These are phyloP conservation scores for Nannoperca australis DNA, from an alignment of 2,797 vertebrate species.

Conservation along the genomic window DNA sequence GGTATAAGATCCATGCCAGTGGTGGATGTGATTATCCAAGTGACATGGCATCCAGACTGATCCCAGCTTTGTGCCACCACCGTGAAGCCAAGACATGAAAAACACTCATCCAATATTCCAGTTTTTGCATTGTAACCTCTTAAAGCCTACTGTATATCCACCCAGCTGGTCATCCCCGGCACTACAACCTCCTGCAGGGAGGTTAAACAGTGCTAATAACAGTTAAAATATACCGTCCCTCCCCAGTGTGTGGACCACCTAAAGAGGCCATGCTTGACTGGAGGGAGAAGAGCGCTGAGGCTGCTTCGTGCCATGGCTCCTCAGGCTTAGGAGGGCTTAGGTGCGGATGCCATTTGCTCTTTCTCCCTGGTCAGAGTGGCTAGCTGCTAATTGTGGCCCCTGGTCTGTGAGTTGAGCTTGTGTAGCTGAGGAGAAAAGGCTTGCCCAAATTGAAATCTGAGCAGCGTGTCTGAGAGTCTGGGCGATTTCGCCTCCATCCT, in stretches of 20 bases:
- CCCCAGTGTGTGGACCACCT: slow-evolving; percentile 61
- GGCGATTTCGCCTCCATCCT: slow-evolving; percentile 59
- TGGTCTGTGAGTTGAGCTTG: slow-evolving; percentile 81
- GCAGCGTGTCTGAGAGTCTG: slow-evolving; percentile 82
- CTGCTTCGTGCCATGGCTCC: slow-evolving; percentile 67
- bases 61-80: slow-evolving; percentile 81
- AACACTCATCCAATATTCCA: slow-evolving; percentile 71
- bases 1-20: slow-evolving; percentile 61
- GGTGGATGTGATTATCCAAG: slow-evolving; percentile 76
- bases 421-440: slow-evolving; percentile 74
- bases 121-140: slow-evolving; percentile 65
- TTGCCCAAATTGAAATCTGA: slow-evolving; percentile 87
- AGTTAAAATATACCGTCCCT: slow-evolving; percentile 69
- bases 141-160: slow-evolving; percentile 67
- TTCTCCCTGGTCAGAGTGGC: slow-evolving; percentile 79
- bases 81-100: slow-evolving; percentile 67
- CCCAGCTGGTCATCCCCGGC: slow-evolving; percentile 40
- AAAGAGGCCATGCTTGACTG: slow-evolving; percentile 80
- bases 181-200: slow-evolving; percentile 25
- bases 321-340: slow-evolving; percentile 86
- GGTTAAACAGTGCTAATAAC: slow-evolving; percentile 64
- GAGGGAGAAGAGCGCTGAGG: slow-evolving; percentile 64
- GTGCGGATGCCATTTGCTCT: slow-evolving; percentile 80
- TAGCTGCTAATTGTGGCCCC: slow-evolving; percentile 85
- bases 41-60: slow-evolving; percentile 74